Conservation (phyloP, 2,113 vertebrate species). For the Cervus canadensis region DNA sequence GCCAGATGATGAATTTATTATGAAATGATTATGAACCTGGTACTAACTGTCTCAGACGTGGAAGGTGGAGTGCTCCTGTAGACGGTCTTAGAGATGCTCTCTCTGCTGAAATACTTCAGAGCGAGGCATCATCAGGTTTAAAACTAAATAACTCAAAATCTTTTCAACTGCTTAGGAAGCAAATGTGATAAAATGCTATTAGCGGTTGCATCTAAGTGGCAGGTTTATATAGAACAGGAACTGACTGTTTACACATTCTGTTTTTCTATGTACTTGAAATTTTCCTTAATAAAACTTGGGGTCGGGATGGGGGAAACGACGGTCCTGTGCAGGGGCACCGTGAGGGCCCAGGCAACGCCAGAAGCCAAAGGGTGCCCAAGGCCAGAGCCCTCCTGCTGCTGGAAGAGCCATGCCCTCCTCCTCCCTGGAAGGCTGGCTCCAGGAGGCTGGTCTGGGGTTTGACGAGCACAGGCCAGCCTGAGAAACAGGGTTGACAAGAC, state of each 20-base stretch:
- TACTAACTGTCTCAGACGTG: not conserved
- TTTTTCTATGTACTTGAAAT: not conserved
- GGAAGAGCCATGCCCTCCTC: not conserved
- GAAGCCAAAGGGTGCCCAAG: not conserved
- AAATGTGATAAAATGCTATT: not conserved
- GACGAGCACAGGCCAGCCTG: not conserved
- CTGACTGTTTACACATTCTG: not conserved
- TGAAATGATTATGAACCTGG: not conserved
- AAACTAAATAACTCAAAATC: not conserved
- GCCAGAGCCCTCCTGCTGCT: not conserved
- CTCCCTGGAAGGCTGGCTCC: not conserved
- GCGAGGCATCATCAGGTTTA: not conserved
- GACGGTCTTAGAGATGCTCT: not conserved
- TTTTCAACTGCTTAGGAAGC: not conserved
- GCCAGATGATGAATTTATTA: not conserved
- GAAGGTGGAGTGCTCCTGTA: not conserved
- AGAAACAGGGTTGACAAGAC: not conserved
- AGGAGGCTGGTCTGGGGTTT: not conserved
- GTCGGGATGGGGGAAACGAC: too few species aligned
- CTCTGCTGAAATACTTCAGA: not conserved
- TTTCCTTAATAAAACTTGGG: not conserved
- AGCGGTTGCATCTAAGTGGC: not conserved
- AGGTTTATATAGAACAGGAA: not conserved
- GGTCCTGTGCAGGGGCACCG: too few species aligned
- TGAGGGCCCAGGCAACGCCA: rapidly evolving